Evolutionary conservation across 1,140 invertebrate genomes (phyloP), one percentile per base, ranked within the genome.

Genomic region (Hyles vespertilio): DNA sequence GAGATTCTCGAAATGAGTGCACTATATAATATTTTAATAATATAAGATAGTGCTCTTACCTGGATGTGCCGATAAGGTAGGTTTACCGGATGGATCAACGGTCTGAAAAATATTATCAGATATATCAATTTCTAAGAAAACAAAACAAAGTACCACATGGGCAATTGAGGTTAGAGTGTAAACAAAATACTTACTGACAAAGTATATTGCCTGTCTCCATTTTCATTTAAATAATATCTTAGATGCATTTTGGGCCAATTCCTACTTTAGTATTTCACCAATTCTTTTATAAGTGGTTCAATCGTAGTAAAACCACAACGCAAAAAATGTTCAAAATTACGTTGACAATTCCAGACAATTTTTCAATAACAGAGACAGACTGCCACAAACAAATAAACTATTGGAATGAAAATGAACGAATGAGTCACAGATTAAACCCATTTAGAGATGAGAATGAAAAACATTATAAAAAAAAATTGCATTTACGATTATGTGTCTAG

Each of bases 31-130:
- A 3, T 34, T 51, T 5, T 32, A 51, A 10, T 32, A 32, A 8
- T 51, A 48, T 10, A 22, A 7, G 7, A 10, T 33, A 22, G 10
- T 47, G 9, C 32, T 51, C 58, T 49, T 75, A 94, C 93, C 93
- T 81, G 97, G 96, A 92, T 98, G 97, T 43, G 97, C 96, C 10
- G 96, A 97, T 43, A 95, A 69, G 5, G 97, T 97, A 3, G 95
- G 95, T 49, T 93, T 93, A 55, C 95, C 95, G 70, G 89, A 73
- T 10, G 94, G 94, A 86, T 95, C 94, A 32, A 92, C 85, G 81
- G 94, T 94, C 94, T 96, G 82, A 48, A 93, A 92, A 67, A 83
- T 70, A 61, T 73, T 59, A 33, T 22, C 9, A 63, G 12, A 72
- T 63, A 45, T 63, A 54, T 53, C 36, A 40, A 5, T 40, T 5